Conservation (phyloP, 2,113 vertebrate species). For the Poicephalus gulielmi region DNA sequence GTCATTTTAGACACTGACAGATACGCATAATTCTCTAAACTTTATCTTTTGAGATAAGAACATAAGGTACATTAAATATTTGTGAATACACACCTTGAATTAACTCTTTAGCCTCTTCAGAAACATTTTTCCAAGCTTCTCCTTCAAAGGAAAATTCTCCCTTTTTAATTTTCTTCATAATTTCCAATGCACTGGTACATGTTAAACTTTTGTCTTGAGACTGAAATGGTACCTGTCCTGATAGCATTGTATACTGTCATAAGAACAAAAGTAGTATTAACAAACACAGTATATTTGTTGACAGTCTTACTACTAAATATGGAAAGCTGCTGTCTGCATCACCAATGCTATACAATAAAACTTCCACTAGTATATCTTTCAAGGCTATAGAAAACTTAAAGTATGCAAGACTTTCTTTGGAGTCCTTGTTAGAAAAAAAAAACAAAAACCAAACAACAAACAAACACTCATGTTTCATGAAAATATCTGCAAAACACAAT, state of each 20-base stretch:
- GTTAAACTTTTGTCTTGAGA: conserved; percentile 90
- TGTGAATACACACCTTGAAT: conserved; percentile 84
- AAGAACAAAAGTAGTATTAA: conserved; percentile 30
- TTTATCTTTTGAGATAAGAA: background rate
- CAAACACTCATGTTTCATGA: background rate
- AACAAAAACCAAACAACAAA: no score
- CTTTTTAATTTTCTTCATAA: conserved; percentile 98
- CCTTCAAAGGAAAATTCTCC: conserved; percentile 98
- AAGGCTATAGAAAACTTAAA: background rate
- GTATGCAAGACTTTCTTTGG: background rate
- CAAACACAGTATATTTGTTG: background rate
- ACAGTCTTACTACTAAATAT: background rate
- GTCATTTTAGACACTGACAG: background rate
- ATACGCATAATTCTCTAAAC: background rate
- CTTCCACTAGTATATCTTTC: background rate
- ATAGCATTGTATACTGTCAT: conserved; percentile 94
- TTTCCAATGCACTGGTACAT: conserved; percentile 91
- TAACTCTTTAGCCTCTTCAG: conserved; percentile 94
- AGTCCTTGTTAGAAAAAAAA: background rate
- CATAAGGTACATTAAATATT: background rate
- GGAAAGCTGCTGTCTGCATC: background rate
- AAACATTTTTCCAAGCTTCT: conserved; percentile 96
- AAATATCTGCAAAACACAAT: background rate
- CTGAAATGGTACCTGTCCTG: conserved; percentile 96
- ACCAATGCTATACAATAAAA: background rate